Conservation (phyloP, 2,888 invertebrate species). For the Pardosa pseudoannulata region DNA sequence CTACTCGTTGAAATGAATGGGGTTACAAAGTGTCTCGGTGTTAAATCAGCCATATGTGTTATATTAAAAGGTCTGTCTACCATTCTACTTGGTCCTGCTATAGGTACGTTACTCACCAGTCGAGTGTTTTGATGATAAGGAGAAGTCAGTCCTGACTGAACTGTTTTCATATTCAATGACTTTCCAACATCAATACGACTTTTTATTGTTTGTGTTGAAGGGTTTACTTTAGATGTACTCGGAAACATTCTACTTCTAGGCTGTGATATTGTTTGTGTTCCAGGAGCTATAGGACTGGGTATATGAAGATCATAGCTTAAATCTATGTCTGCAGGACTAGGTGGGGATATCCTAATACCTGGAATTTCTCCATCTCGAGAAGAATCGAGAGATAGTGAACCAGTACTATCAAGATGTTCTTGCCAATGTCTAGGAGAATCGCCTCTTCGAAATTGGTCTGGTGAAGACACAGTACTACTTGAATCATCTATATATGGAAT, state of each 20-base stretch:
- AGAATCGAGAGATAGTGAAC: too few relatives aligned
- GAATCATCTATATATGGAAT: too few relatives aligned
- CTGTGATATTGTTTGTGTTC: not conserved
- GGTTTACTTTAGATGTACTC: not conserved
- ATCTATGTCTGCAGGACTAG: too few relatives aligned
- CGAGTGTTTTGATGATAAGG: not conserved
- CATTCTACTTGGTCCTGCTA: not conserved
- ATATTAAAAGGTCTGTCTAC: not conserved
- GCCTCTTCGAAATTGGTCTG: too few relatives aligned
- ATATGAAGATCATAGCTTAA: too few relatives aligned
- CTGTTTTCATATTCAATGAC: not conserved
- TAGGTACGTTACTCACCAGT: not conserved
- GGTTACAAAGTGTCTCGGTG: not conserved
- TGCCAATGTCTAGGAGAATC: too few relatives aligned
- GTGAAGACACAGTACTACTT: too few relatives aligned
- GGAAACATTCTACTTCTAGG: not conserved
- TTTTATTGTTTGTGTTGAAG: not conserved
- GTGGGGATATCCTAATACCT: too few relatives aligned
- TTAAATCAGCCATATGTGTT: not conserved
- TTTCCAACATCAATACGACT: not conserved
- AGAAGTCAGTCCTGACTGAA: too few relatives aligned
- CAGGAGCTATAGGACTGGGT: not conserved
- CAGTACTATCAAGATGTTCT: too few relatives aligned
- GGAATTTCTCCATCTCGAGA: too few relatives aligned
- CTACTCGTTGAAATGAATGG: conserved; percentile 6